Base-by-base conservation (phyloP, 2,113 vertebrate genomes). In the Carettochelys insculpta region DNA sequence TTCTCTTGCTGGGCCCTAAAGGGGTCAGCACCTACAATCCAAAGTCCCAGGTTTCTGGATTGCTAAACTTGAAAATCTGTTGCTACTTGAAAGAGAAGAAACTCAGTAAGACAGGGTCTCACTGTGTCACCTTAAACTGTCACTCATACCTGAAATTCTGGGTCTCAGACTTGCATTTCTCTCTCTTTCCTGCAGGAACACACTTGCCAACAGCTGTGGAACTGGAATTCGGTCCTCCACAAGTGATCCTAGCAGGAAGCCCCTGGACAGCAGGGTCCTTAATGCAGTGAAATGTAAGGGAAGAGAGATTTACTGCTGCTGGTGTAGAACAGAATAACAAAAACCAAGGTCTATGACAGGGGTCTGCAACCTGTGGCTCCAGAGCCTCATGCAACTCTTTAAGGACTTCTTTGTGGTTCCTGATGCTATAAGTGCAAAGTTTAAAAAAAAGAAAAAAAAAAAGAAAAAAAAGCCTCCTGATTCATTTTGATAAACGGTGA, bases 161-260 rank as follows among this genome's bases (percentile, higher is more conserved):
- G 0, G 2, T 5, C 6, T 93, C 56, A 92, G 76, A 11, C 38
- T 2, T 71, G 11, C 7, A 20, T 8, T 9, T 29, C 41, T 38
- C 5, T 65, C 77, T 5, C 10, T 86, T 51, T 76, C 80, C 13
- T 89, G 91, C 97, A 99, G 99, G 97, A 99, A 99, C 97, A 99
- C 99, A 0, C 97, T 99, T 94, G 99, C 99, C 97, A 99, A 99
- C 97, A 99, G 99, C 97, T 99, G 99, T 0, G 99, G 99, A 80
- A 99, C 99, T 3, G 99, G 99, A 84, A 99, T 99, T 94, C 98
- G 99, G 47, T 99, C 99, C 1, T 99, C 99, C 75, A 99, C 99
- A 13, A 99, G 99, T 17, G 99, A 99, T 95, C 99, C 99, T 0
- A 99, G 98, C 97, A 97, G 99, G 90, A 99, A 99, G 90, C 99